These are phyloP conservation scores for Acanthiza pusilla DNA, from an alignment of 2,797 vertebrate species.

Conservation along the genomic window DNA sequence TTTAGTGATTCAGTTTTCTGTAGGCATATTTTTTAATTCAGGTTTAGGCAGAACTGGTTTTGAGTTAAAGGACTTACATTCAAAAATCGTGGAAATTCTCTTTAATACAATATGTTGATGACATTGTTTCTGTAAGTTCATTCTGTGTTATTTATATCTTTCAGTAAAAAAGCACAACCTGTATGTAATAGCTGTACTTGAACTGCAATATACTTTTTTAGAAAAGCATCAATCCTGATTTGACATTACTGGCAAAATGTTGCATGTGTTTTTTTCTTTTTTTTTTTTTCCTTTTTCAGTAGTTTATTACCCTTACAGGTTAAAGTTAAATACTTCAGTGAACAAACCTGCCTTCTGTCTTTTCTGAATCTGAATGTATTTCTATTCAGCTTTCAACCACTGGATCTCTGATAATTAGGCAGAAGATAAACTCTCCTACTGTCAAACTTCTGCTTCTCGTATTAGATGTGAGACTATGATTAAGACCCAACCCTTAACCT, in stretches of 20 bases:
- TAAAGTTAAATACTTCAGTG: neutral
- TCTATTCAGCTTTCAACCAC: neutral
- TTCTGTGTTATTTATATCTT: neutral
- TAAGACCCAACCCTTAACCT: constrained; percentile 36
- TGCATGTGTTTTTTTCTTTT: accelerated
- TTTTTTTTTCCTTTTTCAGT: too few species aligned
- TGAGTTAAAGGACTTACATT: neutral
- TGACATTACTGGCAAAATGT: neutral
- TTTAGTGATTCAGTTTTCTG: neutral
- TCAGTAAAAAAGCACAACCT: neutral
- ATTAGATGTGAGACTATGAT: constrained; percentile 34
- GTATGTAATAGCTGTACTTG: neutral
- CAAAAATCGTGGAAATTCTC: neutral
- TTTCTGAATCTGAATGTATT: neutral
- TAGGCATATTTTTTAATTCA: neutral
- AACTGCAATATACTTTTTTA: neutral
- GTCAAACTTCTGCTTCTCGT: neutral
- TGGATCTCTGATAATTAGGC: neutral
- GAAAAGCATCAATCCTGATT: neutral
- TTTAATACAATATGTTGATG: neutral
- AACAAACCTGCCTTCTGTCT: neutral
- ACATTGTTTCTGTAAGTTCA: neutral
- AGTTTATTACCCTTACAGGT: neutral
- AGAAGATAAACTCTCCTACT: constrained; percentile 3
- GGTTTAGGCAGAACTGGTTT: neutral